These are phyloP conservation scores for Glaucidium brasilianum DNA, from an alignment of 2,113 vertebrate species.

Conservation along the genomic window DNA sequence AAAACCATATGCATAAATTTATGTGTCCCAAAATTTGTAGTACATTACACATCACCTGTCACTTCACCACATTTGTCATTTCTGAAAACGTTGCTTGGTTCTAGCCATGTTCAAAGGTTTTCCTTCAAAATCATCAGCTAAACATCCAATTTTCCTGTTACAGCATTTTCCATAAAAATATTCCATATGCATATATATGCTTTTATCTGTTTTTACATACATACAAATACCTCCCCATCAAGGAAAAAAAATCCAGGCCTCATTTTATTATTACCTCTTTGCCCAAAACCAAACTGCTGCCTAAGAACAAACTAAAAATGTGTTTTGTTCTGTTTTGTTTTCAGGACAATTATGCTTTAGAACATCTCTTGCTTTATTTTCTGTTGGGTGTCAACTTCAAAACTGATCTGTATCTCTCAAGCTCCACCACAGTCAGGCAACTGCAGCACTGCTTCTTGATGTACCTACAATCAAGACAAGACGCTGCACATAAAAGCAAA, in stretches of 20 bases:
- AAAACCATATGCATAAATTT: not conserved
- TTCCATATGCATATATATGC: not conserved
- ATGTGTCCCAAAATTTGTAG: not conserved
- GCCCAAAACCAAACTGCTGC: not conserved
- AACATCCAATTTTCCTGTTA: not conserved
- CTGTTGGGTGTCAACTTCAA: not conserved
- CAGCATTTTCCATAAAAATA: not conserved
- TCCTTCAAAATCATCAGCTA: not conserved
- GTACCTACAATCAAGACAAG: not conserved
- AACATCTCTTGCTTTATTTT: not conserved
- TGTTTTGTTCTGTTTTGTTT: not conserved
- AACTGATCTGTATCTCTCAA: not conserved
- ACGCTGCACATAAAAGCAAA: not conserved
- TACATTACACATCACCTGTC: not conserved
- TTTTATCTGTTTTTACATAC: not conserved
- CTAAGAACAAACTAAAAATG: not conserved
- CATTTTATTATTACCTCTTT: not conserved
- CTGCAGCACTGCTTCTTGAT: not conserved
- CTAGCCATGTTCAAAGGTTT: not conserved
- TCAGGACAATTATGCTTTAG: not conserved
- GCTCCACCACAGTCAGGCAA: not conserved
- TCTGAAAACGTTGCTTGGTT: not conserved
- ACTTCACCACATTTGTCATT: not conserved
- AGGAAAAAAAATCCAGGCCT: not conserved
- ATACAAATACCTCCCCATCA: rapidly evolving